Evolutionary conservation across 92 coral and sea anemone species (phyloP), one percentile per base, ranked within the genome.

Genomic region (Heteractis magnifica): DNA sequence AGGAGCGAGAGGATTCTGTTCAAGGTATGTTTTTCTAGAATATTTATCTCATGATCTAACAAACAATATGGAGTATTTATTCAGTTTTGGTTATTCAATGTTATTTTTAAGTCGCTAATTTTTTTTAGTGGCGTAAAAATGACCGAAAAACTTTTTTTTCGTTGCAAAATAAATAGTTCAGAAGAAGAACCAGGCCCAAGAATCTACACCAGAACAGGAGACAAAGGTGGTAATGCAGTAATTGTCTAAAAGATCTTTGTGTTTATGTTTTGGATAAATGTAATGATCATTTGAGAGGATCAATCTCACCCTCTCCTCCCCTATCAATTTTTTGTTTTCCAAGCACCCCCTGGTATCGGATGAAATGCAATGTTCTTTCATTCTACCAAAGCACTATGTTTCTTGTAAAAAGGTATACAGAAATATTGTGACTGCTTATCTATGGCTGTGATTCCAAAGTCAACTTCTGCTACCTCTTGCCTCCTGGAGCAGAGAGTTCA

Each of bases 131-230:
- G 65, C 14, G 14, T 55, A 55, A 13, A 55, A 9, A 55, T 2
- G 5, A 34, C 59, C 59, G n/a, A 49, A 34, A 20, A 51, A 52
- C 4, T n/a, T 70, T 44, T 82, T 56, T 56, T 79, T 19, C 26
- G 80, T 52, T 78, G 44, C 44, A 34, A 34, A 34, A 34, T 6
- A 26, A 6, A 74, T 49, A 84, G 87, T 64, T 84, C 87, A 76
- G 81, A 74, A 10, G 87, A 74, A 73, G 58, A 71, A 14, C 16
- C 86, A 19, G 82, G 92, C 49, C 91, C 92, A 80, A 93, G 87
- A 82, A 95, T 95, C 59, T 95, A 95, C 83, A 95, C 98, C 60
- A 91, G 94, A 78, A 95, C 97, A 56, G 98, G 98, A 10, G 98
- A 95, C 84, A 91, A 90, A 95, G 98, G 98, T 93, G 75, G 49